Conservation (phyloP, 2,113 vertebrate genomes). For the Alaudala cheleensis region DNA sequence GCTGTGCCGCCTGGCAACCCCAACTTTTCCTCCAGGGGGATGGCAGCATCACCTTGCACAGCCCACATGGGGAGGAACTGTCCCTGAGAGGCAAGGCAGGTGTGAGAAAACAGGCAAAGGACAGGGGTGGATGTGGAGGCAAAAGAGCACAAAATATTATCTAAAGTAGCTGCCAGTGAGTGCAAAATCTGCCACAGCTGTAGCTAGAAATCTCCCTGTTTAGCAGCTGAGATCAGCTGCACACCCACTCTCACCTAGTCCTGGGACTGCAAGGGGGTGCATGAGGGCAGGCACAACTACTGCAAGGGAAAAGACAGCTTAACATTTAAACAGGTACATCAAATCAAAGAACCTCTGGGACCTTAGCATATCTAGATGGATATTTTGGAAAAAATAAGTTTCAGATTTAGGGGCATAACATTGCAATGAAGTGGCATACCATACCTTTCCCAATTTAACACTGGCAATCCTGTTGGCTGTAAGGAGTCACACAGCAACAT, state of each 20-base stretch:
- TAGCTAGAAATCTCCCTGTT: background rate
- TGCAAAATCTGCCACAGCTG: background rate
- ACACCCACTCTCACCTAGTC: background rate
- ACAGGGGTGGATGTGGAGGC: background rate
- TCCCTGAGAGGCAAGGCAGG: background rate
- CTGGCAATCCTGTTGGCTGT: background rate
- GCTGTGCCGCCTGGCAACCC: background rate
- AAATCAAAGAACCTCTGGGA: background rate
- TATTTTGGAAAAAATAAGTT: background rate
- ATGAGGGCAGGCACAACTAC: background rate
- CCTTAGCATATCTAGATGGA: background rate
- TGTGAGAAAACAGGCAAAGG: background rate
- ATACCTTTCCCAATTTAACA: background rate
- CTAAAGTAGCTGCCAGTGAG: background rate
- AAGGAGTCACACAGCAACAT: accelerated
- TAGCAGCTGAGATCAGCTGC: background rate
- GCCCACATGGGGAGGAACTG: background rate
- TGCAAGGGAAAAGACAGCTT: background rate
- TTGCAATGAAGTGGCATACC: background rate
- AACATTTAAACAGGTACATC: background rate
- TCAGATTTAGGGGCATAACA: background rate
- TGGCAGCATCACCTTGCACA: accelerated
- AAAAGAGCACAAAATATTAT: background rate
- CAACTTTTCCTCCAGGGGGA: background rate
- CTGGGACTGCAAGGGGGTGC: background rate